These are phyloP conservation scores for Drosophila truncata DNA, from an alignment of 1,140 invertebrate genomes.

Conservation along the genomic window DNA sequence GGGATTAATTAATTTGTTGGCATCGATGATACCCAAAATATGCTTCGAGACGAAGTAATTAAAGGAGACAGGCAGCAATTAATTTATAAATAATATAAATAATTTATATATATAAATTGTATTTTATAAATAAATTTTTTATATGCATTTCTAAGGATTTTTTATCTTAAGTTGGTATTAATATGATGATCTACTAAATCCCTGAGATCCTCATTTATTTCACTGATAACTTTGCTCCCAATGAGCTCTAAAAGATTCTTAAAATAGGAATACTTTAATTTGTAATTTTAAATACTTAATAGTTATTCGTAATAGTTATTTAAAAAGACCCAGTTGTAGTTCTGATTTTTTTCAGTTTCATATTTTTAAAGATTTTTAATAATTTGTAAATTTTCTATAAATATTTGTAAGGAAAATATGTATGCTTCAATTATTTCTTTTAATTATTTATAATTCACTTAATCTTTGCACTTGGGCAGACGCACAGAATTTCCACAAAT, in stretches of 20 bases:
- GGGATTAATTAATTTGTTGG: slow-evolving; percentile 74
- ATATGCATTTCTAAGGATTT: background rate
- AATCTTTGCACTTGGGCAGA: background rate
- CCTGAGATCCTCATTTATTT: background rate
- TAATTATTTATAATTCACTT: background rate
- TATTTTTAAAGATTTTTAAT: background rate
- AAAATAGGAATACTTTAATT: background rate
- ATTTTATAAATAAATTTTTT: no score
- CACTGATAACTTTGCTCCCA: background rate
- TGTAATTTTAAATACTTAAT: no score
- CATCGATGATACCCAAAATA: slow-evolving; percentile 31
- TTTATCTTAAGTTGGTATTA: background rate
- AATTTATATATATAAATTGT: no score
- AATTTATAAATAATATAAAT: background rate
- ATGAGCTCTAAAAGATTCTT: no score
- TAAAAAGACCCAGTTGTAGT: background rate
- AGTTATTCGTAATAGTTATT: no score
- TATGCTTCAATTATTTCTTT: background rate
- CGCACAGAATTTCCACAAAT: background rate
- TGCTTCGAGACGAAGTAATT: slow-evolving; percentile 9
- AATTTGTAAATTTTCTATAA: background rate
- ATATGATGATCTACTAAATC: background rate
- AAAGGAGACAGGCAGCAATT: slow-evolving; percentile 2
- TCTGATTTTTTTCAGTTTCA: background rate
- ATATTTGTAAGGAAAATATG: background rate